A percentile compares a stretch with the other conserved stretches of the same genome.
These are phyloP conservation scores for Cheilosia variabilis DNA, from an alignment of 2,888 invertebrate species.

Conservation along the genomic window DNA sequence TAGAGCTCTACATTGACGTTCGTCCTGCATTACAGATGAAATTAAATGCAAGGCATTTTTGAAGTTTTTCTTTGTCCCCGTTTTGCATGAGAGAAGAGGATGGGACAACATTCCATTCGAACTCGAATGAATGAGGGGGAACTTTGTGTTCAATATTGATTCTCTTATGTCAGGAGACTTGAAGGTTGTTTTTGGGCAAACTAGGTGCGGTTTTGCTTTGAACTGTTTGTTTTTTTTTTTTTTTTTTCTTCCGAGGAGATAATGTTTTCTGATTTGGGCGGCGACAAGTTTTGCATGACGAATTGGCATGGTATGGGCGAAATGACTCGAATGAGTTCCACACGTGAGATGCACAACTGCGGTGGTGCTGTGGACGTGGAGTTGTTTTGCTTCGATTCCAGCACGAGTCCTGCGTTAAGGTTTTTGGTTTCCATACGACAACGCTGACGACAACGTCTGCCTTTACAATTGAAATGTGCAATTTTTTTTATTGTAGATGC, in stretches of 20 bases:
- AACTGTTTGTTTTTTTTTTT: not conserved
- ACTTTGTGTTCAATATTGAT: conserved; percentile 66
- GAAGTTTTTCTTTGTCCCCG: conserved; percentile 6
- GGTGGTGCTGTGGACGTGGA: not conserved
- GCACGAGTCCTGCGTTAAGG: not conserved
- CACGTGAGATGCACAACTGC: not conserved
- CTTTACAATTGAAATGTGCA: too few species aligned
- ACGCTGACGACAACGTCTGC: too few species aligned
- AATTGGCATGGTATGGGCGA: not conserved
- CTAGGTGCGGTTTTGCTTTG: conserved; percentile 32
- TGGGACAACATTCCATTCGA: conserved; percentile 6
- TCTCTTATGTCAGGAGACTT: conserved; percentile 42
- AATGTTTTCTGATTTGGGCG: conserved; percentile 13
- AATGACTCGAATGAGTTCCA: not conserved
- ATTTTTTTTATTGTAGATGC: too few species aligned
- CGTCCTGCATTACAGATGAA: conserved; percentile 48
- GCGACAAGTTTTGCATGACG: not conserved
- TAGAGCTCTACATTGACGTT: conserved; percentile 25
- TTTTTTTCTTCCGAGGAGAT: not conserved
- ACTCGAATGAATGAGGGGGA: conserved; percentile 37
- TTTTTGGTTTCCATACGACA: not conserved
- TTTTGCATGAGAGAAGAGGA: conserved; percentile 2
- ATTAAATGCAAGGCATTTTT: conserved; percentile 67
- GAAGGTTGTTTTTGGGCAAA: conserved; percentile 22
- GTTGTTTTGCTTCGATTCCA: not conserved